Percentiles rank a stretch among this genome's conserved stretches.
phyloP scores from a whole-genome alignment of 2,113 vertebrate genomes.

The Caranx ignobilis region DNA sequence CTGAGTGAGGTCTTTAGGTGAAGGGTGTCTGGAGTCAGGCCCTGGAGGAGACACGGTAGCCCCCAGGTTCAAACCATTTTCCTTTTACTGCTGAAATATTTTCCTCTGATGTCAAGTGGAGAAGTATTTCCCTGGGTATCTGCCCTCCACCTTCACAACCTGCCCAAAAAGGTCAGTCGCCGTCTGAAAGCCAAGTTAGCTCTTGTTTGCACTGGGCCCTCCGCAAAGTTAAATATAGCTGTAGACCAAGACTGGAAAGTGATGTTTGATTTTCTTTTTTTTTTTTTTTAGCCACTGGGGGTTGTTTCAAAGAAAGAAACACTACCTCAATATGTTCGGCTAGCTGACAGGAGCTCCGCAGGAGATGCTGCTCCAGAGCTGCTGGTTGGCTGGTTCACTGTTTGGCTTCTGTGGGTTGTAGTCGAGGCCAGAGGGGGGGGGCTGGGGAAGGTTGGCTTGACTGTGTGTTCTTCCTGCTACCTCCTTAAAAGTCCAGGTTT shows the following conservation, averaged over 20 bases:
- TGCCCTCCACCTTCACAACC: slow-evolving; percentile 26
- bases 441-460: neutral
- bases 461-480: neutral
- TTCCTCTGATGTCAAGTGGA: slow-evolving; percentile 45
- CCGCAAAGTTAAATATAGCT: slow-evolving; percentile 49
- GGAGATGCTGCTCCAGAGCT: slow-evolving; percentile 22
- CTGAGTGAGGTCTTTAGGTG: slow-evolving; percentile 13
- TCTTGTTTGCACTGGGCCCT: slow-evolving; percentile 30
- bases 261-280: slow-evolving; percentile 7
- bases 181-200: slow-evolving; percentile 40
- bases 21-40: slow-evolving; percentile 28
- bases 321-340: neutral
- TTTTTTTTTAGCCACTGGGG: neutral
- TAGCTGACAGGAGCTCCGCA: slow-evolving; percentile 16
- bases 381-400: neutral
- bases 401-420: neutral
- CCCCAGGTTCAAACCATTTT: slow-evolving; percentile 55
- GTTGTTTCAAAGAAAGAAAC: slow-evolving; percentile 45
- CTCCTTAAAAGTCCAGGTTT: neutral
- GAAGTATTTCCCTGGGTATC: slow-evolving; percentile 28
- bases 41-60: slow-evolving; percentile 39
- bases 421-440: neutral
- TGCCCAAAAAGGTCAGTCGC: slow-evolving; percentile 35
- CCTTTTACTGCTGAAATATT: slow-evolving; percentile 40
- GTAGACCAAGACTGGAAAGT: slow-evolving; percentile 20